Conservation (phyloP, 1,140 invertebrate genomes). For the Macrotrachela quadricornifera region DNA sequence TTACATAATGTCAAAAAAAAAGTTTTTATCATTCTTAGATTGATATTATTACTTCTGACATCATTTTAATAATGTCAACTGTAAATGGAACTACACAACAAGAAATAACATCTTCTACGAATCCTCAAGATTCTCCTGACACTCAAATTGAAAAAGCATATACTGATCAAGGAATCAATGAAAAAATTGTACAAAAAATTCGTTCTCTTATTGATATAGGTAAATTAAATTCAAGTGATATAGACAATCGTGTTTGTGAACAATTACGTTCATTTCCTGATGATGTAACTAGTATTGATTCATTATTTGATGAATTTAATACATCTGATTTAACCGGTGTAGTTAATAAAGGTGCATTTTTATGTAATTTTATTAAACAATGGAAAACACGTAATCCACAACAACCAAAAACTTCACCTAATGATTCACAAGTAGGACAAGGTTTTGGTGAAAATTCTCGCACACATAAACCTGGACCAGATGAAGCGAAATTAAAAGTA, state of each 20-base stretch:
- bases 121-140: too few species aligned
- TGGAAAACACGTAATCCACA: conserved; percentile 57
- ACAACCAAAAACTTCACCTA: conserved; percentile 15
- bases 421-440: conserved; percentile 39
- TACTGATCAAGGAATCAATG: too few species aligned
- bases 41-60: too few species aligned
- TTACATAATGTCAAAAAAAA: too few species aligned
- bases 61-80: too few species aligned
- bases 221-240: conserved; percentile 71
- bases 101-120: too few species aligned
- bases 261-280: conserved; percentile 88
- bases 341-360: conserved; percentile 87
- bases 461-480: conserved; percentile 37
- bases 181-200: too few species aligned
- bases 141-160: too few species aligned
- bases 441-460: background rate
- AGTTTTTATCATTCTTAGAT: too few species aligned
- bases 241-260: conserved; percentile 82
- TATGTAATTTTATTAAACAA: conserved; percentile 94
- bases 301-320: conserved; percentile 76
- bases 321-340: conserved; percentile 92
- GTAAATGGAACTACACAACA: too few species aligned
- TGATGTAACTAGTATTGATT: conserved; percentile 54
- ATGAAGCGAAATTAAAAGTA: conserved; percentile 85
- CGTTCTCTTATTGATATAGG: conserved; percentile 27